Base-by-base conservation (phyloP, 2,888 invertebrate species). In the Caenorhabditis angaria region DNA sequence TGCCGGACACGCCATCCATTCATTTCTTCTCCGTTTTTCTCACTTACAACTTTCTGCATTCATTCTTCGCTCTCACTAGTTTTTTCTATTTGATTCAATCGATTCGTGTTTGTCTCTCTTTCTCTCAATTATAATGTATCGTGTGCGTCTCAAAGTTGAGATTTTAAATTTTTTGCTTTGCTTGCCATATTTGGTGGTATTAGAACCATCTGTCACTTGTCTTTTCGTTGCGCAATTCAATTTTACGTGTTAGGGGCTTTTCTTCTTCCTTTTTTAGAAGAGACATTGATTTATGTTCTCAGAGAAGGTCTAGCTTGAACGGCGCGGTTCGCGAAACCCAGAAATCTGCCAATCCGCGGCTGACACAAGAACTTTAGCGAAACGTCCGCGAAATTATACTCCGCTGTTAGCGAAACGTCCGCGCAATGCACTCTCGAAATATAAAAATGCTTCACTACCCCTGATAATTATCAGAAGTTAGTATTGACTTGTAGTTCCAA, bases 21-120 rank as follows among this genome's bases (percentile, higher is more conserved):
- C 41, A 14, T 18, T 41, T 41, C 41, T 41, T 41, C 41, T 41
- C 41, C 41, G 41, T 41, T 41, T 41, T 54, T 54, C 54, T 54
- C 54, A 54, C 54, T 54, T 54, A 54, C 54, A 54, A 54, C 54
- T 54, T 18, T 54, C 27, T 54, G 3, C 54, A 10, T n/a, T n/a
- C n/a, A n/a, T 41, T 41, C 41, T 41, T 41, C 41, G 41, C 41
- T 41, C 41, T 41, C 41, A 41, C 41, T 4, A 27, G 27, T 24
- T 54, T 61, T 35, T n/a, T 53, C 29, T 60, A 22, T 29, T n/a
- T 29, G 22, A 29, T 61, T 51, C 61, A 67, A 68, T 67, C 58
- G 62, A 59, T 53, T 67, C 41, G 41, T 41, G 41, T 41, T 41
- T 41, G 41, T 41, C 41, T 41, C n/a, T n/a, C 41, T 41, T 41